Evolutionary conservation across 2,888 invertebrate species (phyloP).

Genomic region (Apeira syringaria): DNA sequence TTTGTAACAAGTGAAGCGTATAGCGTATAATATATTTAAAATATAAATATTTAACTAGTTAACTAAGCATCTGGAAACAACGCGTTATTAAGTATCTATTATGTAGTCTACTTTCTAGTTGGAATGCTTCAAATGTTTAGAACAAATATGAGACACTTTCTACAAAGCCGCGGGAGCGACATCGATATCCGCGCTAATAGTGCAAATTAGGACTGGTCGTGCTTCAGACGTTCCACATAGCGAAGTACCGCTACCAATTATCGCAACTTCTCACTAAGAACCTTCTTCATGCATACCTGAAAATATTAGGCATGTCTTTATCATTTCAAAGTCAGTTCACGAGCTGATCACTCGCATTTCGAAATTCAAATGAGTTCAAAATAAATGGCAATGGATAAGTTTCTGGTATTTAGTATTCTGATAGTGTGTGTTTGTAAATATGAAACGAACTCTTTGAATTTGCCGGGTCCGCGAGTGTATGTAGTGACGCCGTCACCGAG

Average conservation of each 20-base stretch:
- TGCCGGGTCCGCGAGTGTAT: constrained; percentile 68
- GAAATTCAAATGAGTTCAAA: constrained; percentile 43
- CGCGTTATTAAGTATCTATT: background rate
- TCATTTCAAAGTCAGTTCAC: constrained; percentile 63
- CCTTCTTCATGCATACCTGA: constrained; percentile 38
- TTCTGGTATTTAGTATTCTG: constrained; percentile 41
- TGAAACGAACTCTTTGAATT: constrained; percentile 44
- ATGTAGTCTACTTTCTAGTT: constrained; percentile 37
- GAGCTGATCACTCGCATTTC: constrained; percentile 47
- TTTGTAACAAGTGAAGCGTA: too few species aligned
- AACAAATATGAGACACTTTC: constrained; percentile 79
- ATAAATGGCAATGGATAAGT: constrained; percentile 54
- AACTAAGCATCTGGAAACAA: too few species aligned
- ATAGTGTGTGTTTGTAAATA: constrained; percentile 46
- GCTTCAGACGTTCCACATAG: constrained; percentile 67
- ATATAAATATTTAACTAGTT: too few species aligned
- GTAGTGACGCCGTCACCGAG: constrained; percentile 71
- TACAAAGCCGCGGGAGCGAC: constrained; percentile 50
- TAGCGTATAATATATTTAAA: too few species aligned
- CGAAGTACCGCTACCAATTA: constrained; percentile 78
- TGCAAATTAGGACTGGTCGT: constrained; percentile 74
- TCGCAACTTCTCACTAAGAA: constrained; percentile 60
- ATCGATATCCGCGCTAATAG: constrained; percentile 68
- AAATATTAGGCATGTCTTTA: constrained; percentile 46
- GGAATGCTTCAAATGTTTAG: constrained; percentile 49